Percentiles rank a stretch among this genome's conserved stretches.
These are phyloP conservation scores for Piscicola geometra DNA, from an alignment of 2,888 invertebrate genomes.

Conservation along the genomic window DNA sequence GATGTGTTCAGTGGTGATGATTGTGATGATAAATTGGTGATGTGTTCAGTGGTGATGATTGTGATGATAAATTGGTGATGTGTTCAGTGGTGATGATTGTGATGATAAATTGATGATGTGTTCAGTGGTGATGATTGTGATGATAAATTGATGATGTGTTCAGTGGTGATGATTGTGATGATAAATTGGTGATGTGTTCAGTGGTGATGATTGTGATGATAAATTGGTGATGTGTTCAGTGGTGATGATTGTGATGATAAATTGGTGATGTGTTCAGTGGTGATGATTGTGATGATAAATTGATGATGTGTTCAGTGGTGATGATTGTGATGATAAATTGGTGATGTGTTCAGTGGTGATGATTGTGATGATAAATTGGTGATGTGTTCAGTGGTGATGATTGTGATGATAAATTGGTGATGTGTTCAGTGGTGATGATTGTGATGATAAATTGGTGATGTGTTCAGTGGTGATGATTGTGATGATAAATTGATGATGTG, in stretches of 20 bases:
- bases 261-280: not conserved
- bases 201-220: no score
- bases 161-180: not conserved
- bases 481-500: no score
- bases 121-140: not conserved
- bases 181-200: not conserved
- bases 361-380: not conserved
- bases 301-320: not conserved
- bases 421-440: not conserved
- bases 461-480: no score
- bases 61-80: no score
- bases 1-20: no score
- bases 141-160: constrained; percentile 2
- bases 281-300: not conserved
- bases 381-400: not conserved
- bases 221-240: not conserved
- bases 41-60: no score
- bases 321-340: not conserved
- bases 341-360: not conserved
- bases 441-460: no score
- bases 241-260: not conserved
- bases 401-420: not conserved
- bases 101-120: not conserved
- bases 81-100: not conserved
- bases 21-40: no score